A percentile compares a stretch with the other conserved stretches of the same genome.
Conservation (phyloP, 2,113 vertebrate genomes). For the Chitala chitala region DNA sequence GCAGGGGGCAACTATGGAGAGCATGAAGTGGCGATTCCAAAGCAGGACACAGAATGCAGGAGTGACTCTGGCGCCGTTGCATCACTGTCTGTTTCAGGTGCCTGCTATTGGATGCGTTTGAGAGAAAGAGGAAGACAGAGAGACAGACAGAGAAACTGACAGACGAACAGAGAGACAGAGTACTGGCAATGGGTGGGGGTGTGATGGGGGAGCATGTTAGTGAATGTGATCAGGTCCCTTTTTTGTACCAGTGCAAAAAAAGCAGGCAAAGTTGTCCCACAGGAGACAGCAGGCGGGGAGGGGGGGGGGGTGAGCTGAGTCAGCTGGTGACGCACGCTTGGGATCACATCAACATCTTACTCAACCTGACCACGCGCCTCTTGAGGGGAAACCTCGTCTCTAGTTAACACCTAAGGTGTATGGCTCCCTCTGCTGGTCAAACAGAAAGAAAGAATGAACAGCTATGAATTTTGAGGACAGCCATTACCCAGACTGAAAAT, state of each 20-base stretch:
- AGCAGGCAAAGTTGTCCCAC: background rate
- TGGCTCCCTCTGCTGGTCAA: slow-evolving; percentile 51
- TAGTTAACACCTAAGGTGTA: slow-evolving; percentile 18
- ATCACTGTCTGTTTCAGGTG: background rate
- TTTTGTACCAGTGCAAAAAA: background rate
- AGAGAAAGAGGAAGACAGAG: background rate
- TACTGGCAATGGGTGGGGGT: background rate
- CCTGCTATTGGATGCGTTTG: background rate
- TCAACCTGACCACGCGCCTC: slow-evolving; percentile 7
- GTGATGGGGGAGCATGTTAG: background rate
- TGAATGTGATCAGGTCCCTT: background rate
- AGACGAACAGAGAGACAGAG: background rate
- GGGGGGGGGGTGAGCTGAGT: background rate
- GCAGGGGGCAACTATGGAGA: background rate
- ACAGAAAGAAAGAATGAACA: background rate
- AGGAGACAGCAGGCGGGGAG: background rate
- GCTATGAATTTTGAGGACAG: background rate
- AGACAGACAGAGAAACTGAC: background rate
- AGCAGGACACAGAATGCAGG: background rate
- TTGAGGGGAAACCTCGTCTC: background rate
- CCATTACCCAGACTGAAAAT: no score
- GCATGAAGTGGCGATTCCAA: background rate
- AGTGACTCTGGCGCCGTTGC: background rate
- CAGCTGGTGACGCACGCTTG: slow-evolving; percentile 14
- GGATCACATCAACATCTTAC: slow-evolving; percentile 17